phyloP scores from a whole-genome alignment of 2,797 vertebrate genomes.

The Australoheros facetus region DNA sequence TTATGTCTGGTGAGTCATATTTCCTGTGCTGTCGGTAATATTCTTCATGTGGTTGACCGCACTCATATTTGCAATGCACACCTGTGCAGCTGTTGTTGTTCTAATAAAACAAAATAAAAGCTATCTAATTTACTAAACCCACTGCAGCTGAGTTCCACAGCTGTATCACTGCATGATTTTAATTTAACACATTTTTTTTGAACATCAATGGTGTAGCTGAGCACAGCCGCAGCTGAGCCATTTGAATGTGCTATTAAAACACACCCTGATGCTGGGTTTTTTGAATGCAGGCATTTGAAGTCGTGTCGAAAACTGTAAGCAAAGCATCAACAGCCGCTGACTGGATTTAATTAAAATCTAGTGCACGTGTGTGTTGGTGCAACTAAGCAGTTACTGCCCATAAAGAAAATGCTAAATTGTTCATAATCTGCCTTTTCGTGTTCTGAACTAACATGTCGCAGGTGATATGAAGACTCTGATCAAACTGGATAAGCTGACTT shows the following conservation, averaged over 20 bases:
- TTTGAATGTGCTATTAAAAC: slow-evolving; percentile 35
- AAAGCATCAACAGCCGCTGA: not conserved
- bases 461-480: not conserved
- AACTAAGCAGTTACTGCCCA: not conserved
- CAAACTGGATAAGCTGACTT: not conserved
- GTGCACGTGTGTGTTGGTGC: not conserved
- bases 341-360: not conserved
- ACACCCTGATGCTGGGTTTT: slow-evolving; percentile 14
- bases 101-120: not conserved
- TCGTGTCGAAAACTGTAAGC: slow-evolving; percentile 21
- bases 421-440: slow-evolving; percentile 1
- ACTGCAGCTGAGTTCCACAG: not conserved
- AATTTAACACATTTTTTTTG: not conserved
- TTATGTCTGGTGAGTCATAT: not conserved
- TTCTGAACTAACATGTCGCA: not conserved
- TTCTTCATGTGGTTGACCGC: not conserved
- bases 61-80: not conserved
- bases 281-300: slow-evolving; percentile 27
- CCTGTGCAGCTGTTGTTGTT: not conserved
- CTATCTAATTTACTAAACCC: not conserved
- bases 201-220: slow-evolving; percentile 22
- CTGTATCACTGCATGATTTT: slow-evolving; percentile 7
- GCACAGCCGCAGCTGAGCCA: slow-evolving; percentile 14
- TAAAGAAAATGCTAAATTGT: not conserved
- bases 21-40: not conserved